Conservation (phyloP, 2,888 invertebrate species). For the Ochropacha duplaris region DNA sequence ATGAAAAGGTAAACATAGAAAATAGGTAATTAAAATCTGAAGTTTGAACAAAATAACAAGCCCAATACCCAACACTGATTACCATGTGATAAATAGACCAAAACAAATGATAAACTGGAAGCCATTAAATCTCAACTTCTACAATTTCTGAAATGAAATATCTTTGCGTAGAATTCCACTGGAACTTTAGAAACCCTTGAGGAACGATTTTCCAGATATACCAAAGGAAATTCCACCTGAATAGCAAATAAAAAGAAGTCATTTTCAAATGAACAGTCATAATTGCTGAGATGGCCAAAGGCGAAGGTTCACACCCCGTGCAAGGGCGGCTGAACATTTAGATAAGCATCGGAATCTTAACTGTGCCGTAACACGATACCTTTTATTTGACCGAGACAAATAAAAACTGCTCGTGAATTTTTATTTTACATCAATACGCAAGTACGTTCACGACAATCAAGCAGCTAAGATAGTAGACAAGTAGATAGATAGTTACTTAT, state of each 20-base stretch:
- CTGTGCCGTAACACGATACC: constrained; percentile 68
- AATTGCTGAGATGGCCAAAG: constrained; percentile 55
- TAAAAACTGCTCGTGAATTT: constrained; percentile 49
- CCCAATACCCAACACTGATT: neutral
- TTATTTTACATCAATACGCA: constrained; percentile 17
- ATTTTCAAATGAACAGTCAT: constrained; percentile 40
- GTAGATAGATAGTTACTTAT: neutral
- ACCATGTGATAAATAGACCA: neutral
- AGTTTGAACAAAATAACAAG: too few species aligned
- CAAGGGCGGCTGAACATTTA: constrained; percentile 59
- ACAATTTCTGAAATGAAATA: constrained; percentile 36
- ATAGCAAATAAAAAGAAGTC: constrained; percentile 32
- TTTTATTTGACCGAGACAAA: constrained; percentile 59
- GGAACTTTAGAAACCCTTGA: constrained; percentile 9
- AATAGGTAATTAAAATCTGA: too few species aligned
- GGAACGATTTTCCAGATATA: neutral
- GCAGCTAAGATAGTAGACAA: too few species aligned
- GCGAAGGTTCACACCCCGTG: constrained; percentile 67
- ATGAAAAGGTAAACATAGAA: too few species aligned
- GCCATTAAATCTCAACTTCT: constrained; percentile 30
- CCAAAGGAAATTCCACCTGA: constrained; percentile 28
- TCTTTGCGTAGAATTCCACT: constrained; percentile 14
- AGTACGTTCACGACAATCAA: neutral
- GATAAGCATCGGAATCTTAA: constrained; percentile 74
- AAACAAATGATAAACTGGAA: constrained; percentile 21